Evolutionary conservation across 2,113 vertebrate genomes (phyloP).

Genomic region (Stictonetta naevosa): DNA sequence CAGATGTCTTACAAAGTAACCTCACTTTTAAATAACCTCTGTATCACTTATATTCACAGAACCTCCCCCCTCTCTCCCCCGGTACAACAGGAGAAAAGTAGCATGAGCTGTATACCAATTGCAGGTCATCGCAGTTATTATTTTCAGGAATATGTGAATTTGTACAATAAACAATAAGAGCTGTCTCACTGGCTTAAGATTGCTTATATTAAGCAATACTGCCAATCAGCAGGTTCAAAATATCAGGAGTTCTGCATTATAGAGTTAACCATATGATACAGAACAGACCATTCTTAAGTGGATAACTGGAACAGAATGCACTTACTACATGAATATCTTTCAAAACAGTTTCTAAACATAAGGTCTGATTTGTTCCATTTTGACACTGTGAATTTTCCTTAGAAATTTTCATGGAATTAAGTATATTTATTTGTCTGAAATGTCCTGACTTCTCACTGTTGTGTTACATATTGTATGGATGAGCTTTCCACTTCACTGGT

Average conservation of each 20-base stretch:
- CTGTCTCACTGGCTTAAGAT: not conserved
- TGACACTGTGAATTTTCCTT: not conserved
- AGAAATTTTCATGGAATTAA: not conserved
- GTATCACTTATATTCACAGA: not conserved
- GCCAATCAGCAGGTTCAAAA: not conserved
- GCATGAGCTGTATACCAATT: not conserved
- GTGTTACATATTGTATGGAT: not conserved
- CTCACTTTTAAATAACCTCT: not conserved
- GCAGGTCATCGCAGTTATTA: not conserved
- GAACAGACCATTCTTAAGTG: not conserved
- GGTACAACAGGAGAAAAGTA: not conserved
- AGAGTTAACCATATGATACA: not conserved
- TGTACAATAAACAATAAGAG: not conserved
- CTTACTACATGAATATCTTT: not conserved
- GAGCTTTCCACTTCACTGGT: not conserved
- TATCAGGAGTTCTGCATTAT: not conserved
- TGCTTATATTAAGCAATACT: not conserved
- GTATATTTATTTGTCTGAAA: not conserved
- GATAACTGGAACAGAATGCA: not conserved
- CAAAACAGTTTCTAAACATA: not conserved
- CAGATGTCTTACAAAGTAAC: not conserved
- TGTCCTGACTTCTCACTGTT: not conserved
- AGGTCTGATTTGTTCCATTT: not conserved
- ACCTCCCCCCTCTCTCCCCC: too few relatives aligned
- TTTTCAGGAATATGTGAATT: not conserved